phyloP scores from a whole-genome alignment of 2,888 invertebrate genomes.

The Apamea monoglypha region DNA sequence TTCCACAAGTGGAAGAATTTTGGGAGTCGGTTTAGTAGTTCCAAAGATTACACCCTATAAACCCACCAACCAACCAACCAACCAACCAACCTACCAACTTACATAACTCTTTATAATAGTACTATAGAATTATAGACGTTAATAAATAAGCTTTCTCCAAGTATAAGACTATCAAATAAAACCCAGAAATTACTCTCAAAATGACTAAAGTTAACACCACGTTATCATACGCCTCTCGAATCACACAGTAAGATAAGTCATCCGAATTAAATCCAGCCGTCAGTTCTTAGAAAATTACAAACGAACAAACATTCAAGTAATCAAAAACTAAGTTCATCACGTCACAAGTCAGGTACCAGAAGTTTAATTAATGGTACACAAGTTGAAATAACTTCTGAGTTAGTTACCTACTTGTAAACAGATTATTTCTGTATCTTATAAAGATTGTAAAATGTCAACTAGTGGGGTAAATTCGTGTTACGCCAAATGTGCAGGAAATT shows the following conservation, averaged over 20 bases:
- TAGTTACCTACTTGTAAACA: slow-evolving; percentile 5
- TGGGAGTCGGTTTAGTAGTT: too few species aligned
- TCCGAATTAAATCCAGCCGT: slow-evolving; percentile 28
- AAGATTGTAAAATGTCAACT: background rate
- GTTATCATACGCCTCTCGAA: background rate
- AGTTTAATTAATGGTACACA: slow-evolving; percentile 58
- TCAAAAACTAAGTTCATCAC: slow-evolving; percentile 49
- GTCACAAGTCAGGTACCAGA: slow-evolving; percentile 36
- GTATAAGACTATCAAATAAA: background rate
- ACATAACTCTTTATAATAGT: too few species aligned
- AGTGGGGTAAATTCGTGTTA: background rate
- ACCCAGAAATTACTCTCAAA: background rate
- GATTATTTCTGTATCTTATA: slow-evolving; percentile 12
- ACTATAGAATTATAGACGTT: background rate
- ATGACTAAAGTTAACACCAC: slow-evolving; percentile 1
- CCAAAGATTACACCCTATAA: too few species aligned
- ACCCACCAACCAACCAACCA: too few species aligned
- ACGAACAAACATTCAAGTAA: slow-evolving; percentile 47
- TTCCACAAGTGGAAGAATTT: too few species aligned
- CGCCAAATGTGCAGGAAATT: too few species aligned
- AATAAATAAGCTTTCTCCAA: background rate
- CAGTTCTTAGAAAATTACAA: slow-evolving; percentile 44
- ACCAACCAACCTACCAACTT: too few species aligned
- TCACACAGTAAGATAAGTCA: slow-evolving; percentile 3
- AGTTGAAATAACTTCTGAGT: slow-evolving; percentile 31